phyloP scores from a whole-genome alignment of 2,888 invertebrate species.

The Andricus curvator region DNA sequence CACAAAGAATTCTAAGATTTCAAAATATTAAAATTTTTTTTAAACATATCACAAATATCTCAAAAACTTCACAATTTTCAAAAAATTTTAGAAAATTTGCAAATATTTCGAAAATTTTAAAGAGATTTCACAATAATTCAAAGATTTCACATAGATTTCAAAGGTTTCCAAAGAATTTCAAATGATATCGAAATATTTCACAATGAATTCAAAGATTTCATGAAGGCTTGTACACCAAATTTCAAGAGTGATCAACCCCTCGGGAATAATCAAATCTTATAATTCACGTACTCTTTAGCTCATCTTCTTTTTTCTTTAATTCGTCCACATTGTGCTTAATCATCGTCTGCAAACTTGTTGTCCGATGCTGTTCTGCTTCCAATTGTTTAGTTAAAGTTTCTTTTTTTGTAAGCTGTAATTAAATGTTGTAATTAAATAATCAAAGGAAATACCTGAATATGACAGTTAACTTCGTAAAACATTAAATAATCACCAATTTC shows the following conservation, averaged over 20 bases:
- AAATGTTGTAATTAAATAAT: conserved; percentile 69
- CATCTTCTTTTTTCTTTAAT: conserved; percentile 80
- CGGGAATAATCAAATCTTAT: neutral
- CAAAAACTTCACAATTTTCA: no score
- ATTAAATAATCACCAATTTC: conserved; percentile 77
- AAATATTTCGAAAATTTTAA: no score
- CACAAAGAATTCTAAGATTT: no score
- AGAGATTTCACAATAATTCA: neutral
- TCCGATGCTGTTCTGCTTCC: conserved; percentile 56
- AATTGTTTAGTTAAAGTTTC: conserved; percentile 56
- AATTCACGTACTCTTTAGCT: conserved; percentile 65
- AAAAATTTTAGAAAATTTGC: no score
- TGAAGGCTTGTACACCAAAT: no score
- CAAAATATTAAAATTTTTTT: no score
- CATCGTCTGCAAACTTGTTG: conserved; percentile 82
- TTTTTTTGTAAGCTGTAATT: conserved; percentile 68
- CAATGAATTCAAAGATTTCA: no score
- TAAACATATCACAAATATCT: no score
- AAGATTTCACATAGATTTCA: no score
- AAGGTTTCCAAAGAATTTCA: no score
- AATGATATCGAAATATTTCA: no score
- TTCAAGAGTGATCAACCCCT: no score
- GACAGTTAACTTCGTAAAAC: neutral
- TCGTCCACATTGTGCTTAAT: conserved; percentile 84
- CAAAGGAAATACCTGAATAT: neutral